Base-by-base conservation (phyloP, 2,888 invertebrate genomes). In the Corbicula japonica region DNA sequence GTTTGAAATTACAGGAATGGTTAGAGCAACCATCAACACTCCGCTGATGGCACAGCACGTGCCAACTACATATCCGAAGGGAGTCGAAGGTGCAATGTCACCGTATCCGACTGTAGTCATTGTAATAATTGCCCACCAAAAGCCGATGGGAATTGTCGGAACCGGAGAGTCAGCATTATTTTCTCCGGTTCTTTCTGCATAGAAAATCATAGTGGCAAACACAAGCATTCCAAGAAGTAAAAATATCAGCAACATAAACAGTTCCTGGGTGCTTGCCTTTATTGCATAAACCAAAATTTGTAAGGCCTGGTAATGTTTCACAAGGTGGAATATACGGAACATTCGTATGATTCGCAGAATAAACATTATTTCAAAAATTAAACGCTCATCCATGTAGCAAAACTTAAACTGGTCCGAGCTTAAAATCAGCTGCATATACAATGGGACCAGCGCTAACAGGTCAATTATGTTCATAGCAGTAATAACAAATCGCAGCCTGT, bases 291-390 rank as follows among this genome's bases (percentile, higher is more conserved):
- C 93, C 54, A 94, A 88, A 74, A 94, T 94, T 82, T 93, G 93
- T 18, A 94, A 87, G 21, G 94, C 94, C 77, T 93, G 93, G 81
- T 94, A 94, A 84, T 94, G 94, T 84, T 94, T 94, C 15, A 94
- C 94, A 60, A 94, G 85, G 80, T 94, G 94, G 90, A 94, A 94
- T 38, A 94, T 92, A 18, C 94, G 90, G 76, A 94, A 92, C 86
- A 94, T 94, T 32, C 94, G 90, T 69, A 94, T 92, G 66, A 94
- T 94, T 48, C 94, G 91, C 79, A 94, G 88, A 76, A 94, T 93
- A 85, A 94, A 94, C 85, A 94, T 92, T 46, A 91, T 90, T 80
- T 93, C 92, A 50, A 92, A 87, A 71, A 92, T 91, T 21, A 91
- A 86, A 5, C 90, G 85, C 76, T 92, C 90, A 74, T 90, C 91